Conservation (phyloP, 1,140 invertebrate species). For the Drosophila sucinea region DNA sequence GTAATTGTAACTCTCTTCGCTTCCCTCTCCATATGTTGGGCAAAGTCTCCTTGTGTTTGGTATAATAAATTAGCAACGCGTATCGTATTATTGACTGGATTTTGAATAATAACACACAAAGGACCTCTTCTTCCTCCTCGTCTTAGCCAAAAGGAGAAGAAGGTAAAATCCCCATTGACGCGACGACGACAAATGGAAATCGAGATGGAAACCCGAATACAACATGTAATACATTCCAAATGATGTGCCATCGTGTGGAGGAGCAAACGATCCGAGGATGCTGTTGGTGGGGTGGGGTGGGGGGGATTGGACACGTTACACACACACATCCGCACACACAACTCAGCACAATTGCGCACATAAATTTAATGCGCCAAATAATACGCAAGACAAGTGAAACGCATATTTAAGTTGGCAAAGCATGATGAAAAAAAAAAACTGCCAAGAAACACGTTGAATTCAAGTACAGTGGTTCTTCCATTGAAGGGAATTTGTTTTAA, state of each 20-base stretch:
- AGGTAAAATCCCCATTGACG: constrained; percentile 30
- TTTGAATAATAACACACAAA: constrained; percentile 82
- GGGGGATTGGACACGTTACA: constrained; percentile 36
- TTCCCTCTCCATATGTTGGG: constrained; percentile 31
- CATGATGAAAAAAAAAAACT: neutral
- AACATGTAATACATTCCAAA: constrained; percentile 56
- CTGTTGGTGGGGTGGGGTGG: neutral
- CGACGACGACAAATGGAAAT: constrained; percentile 50
- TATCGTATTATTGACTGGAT: constrained; percentile 81
- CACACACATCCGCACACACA: constrained; percentile 48
- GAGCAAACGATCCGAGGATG: neutral
- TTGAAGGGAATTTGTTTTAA: no score
- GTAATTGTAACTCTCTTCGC: constrained; percentile 65
- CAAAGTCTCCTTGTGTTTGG: constrained; percentile 49
- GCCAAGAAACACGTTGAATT: neutral
- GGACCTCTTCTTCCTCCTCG: constrained; percentile 34
- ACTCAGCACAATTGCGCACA: constrained; percentile 77
- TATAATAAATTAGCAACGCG: constrained; percentile 77
- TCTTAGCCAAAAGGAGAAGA: constrained; percentile 5
- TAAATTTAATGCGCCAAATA: constrained; percentile 77
- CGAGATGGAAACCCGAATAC: constrained; percentile 48
- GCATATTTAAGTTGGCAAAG: constrained; percentile 46
- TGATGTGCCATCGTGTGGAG: constrained; percentile 6
- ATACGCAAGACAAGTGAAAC: constrained; percentile 68
- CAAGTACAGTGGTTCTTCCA: neutral